Conservation (phyloP, 2,113 vertebrate genomes). For the Pelmatolapia mariae region DNA sequence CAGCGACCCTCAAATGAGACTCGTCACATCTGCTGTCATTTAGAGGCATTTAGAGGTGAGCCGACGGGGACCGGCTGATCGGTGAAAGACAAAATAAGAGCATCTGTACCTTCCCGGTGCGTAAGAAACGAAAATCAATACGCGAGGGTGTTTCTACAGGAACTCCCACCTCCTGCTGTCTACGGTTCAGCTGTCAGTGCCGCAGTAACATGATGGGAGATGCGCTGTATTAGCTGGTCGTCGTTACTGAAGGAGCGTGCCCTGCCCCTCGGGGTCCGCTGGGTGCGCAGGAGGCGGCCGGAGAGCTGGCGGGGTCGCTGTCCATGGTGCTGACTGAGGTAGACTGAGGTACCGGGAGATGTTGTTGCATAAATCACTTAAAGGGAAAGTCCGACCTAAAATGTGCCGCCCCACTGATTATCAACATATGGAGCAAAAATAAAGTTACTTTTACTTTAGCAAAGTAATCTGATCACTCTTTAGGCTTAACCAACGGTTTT, state of each 20-base stretch:
- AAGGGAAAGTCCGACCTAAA: slow-evolving; percentile 4
- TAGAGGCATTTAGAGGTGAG: neutral
- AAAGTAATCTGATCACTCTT: neutral
- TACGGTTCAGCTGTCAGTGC: neutral
- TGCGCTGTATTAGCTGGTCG: neutral
- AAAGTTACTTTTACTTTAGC: neutral
- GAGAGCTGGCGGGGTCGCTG: neutral
- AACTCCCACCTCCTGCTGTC: neutral
- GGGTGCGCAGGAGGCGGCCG: neutral
- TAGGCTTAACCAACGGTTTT: neutral
- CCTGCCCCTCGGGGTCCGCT: neutral
- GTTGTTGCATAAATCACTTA: slow-evolving; percentile 27
- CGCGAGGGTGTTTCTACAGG: neutral
- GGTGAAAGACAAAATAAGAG: neutral
- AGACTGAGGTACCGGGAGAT: slow-evolving; percentile 9
- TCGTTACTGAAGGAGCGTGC: neutral
- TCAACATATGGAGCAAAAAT: neutral
- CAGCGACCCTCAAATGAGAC: neutral
- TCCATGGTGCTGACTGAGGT: slow-evolving; percentile 34
- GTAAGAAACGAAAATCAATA: neutral
- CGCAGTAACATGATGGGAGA: slow-evolving; percentile 31
- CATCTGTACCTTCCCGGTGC: neutral
- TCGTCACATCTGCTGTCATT: neutral
- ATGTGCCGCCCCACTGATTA: neutral
- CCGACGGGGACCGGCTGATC: neutral